Evolutionary conservation across 2,113 vertebrate species (phyloP).

Genomic region (Struthidea cinerea): DNA sequence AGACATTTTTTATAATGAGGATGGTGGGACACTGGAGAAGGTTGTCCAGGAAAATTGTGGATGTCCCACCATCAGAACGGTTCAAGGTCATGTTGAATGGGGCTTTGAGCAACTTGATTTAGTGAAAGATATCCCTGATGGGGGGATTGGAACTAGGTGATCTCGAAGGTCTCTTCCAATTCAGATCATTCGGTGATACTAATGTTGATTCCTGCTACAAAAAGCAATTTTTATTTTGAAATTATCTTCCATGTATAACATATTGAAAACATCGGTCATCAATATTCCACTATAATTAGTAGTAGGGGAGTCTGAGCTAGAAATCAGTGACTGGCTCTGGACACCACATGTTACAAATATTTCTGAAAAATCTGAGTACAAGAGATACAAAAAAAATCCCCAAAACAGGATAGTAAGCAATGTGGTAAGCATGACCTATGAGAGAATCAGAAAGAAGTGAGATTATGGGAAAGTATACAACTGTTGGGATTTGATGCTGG

Average conservation of each 20-base stretch:
- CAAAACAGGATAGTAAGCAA: neutral
- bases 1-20: neutral
- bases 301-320: neutral
- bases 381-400: neutral
- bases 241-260: neutral
- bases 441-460: neutral
- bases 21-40: neutral
- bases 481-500: neutral
- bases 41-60: neutral
- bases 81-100: neutral
- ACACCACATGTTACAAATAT: neutral
- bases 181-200: neutral
- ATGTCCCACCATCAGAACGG: accelerated
- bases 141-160: neutral
- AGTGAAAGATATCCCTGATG: neutral
- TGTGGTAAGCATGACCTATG: neutral
- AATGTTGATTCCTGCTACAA: neutral
- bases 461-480: neutral
- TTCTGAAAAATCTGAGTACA: neutral
- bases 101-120: neutral
- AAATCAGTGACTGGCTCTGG: neutral
- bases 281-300: neutral
- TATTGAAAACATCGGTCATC: neutral
- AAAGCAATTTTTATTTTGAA: neutral
- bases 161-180: neutral